Evolutionary conservation across 2,113 vertebrate genomes (phyloP).

Genomic region (Mohoua ochrocephala): DNA sequence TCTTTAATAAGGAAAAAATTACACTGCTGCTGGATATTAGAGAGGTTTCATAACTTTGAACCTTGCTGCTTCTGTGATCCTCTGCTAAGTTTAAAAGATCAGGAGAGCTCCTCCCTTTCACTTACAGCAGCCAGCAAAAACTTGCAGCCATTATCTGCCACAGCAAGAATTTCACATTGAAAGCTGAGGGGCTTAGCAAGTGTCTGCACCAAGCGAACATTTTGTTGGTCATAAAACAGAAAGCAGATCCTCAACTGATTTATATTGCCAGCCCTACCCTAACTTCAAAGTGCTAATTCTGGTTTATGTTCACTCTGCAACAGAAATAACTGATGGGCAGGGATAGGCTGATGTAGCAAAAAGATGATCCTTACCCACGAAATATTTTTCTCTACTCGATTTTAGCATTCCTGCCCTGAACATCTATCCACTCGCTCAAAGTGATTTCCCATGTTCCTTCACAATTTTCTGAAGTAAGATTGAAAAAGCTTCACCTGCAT

Average conservation of each 20-base stretch:
- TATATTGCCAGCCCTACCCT: not conserved
- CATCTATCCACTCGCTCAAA: not conserved
- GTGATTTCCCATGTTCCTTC: not conserved
- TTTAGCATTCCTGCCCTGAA: not conserved
- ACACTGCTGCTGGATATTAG: not conserved
- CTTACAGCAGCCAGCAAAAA: not conserved
- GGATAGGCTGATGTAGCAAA: not conserved
- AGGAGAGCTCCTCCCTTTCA: not conserved
- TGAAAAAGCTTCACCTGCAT: not conserved
- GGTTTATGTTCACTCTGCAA: not conserved
- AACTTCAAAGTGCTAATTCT: not conserved
- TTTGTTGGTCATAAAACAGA: not conserved
- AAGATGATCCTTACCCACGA: not conserved
- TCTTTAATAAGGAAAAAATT: constrained; percentile 6
- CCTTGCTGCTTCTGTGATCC: not conserved
- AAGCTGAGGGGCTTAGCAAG: not conserved
- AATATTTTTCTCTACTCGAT: not conserved
- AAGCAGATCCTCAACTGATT: not conserved
- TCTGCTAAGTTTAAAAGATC: not conserved
- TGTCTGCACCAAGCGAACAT: not conserved
- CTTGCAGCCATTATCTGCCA: not conserved
- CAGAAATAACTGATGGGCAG: not conserved
- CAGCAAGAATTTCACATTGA: not conserved
- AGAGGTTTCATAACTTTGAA: not conserved
- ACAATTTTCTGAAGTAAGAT: not conserved